phyloP scores from a whole-genome alignment of 2,888 invertebrate genomes.

The Caradrina kadenii region DNA sequence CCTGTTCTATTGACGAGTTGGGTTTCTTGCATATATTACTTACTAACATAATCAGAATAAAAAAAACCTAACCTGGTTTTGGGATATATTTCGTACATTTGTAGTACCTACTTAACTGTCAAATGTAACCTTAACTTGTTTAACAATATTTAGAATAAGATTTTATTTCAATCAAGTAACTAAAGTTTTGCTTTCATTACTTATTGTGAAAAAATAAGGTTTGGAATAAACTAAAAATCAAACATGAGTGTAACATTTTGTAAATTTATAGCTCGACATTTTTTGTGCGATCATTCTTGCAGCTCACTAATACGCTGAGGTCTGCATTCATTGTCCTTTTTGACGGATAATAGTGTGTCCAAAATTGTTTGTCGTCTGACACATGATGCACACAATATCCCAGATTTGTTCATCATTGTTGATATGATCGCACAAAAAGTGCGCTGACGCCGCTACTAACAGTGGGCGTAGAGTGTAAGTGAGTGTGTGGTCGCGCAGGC shows the following conservation, averaged over 20 bases:
- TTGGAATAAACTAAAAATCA: background rate
- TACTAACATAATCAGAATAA: constrained; percentile 4
- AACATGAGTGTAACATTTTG: background rate
- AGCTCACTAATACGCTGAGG: background rate
- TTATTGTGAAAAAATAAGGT: background rate
- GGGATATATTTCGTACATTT: background rate
- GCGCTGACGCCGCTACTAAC: too few relatives aligned
- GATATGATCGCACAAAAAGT: background rate
- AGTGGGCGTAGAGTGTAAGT: too few relatives aligned
- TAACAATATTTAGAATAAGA: background rate
- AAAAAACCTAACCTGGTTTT: constrained; percentile 8
- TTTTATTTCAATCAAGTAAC: background rate
- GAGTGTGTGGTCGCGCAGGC: constrained; percentile 91
- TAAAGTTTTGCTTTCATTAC: background rate
- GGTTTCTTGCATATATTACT: background rate
- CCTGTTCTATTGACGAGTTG: background rate
- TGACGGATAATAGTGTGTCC: too few relatives aligned
- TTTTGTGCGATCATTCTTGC: background rate
- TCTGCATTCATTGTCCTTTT: background rate
- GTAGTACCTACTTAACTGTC: background rate
- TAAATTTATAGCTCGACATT: background rate
- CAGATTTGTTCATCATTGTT: background rate
- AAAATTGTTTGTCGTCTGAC: background rate
- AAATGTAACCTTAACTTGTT: background rate
- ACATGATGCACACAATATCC: background rate